These are phyloP conservation scores for Crepidodera aurea DNA, from an alignment of 2,888 invertebrate species.

Conservation along the genomic window DNA sequence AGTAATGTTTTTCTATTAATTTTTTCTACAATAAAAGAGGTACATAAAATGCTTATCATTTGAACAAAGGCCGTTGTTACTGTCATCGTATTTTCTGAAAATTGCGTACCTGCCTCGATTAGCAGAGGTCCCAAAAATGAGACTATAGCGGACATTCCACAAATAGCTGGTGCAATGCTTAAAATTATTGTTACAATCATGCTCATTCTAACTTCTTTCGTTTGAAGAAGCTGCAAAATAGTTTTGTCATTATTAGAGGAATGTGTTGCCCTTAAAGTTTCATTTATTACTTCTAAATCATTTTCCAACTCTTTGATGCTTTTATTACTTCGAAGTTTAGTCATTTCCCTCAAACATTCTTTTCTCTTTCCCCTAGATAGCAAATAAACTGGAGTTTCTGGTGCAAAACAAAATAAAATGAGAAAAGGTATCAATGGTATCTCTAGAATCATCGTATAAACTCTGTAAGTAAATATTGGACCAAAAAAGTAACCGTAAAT, in stretches of 20 bases:
- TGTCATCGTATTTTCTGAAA: conserved; percentile 1
- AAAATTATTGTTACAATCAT: background rate
- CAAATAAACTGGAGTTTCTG: conserved; percentile 21
- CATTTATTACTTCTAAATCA: conserved; percentile 4
- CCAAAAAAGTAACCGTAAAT: conserved; percentile 4
- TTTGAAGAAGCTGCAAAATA: background rate
- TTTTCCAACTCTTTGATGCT: conserved; percentile 1
- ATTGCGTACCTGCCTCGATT: background rate
- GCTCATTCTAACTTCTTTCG: conserved; percentile 1
- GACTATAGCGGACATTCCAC: background rate
- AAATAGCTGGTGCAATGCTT: background rate
- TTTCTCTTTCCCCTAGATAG: conserved; percentile 4
- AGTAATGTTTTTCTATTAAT: conserved; percentile 1
- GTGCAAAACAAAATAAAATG: conserved; percentile 5
- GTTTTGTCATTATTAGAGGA: background rate
- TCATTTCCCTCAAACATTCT: conserved; percentile 4
- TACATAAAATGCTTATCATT: background rate
- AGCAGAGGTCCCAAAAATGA: conserved; percentile 5
- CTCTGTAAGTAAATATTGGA: background rate
- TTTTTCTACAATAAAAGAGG: conserved; percentile 1
- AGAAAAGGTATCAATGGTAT: conserved; percentile 9
- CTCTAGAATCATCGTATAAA: conserved; percentile 4
- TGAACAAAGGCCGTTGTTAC: background rate
- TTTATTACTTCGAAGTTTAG: conserved; percentile 18
- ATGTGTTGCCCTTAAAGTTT: background rate